These are phyloP conservation scores for Zaprionus nigranus DNA, from an alignment of 1,140 invertebrate genomes.

Conservation along the genomic window DNA sequence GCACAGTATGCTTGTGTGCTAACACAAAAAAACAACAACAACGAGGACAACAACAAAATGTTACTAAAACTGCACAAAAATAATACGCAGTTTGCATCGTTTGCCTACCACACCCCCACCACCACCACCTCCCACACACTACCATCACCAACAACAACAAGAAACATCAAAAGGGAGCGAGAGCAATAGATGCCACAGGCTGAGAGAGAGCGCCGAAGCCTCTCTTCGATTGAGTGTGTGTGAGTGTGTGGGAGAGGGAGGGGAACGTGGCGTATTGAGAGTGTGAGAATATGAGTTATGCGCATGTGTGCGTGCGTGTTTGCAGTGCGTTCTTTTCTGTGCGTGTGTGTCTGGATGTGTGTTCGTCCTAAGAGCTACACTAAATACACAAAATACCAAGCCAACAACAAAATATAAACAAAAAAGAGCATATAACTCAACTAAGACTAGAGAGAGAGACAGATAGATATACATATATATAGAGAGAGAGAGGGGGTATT, in stretches of 20 bases:
- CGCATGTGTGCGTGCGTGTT: slow-evolving; percentile 3
- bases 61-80: neutral
- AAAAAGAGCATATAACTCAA: slow-evolving; percentile 9
- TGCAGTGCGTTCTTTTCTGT: neutral
- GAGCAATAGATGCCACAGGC: neutral
- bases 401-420: neutral
- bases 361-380: slow-evolving; percentile 23
- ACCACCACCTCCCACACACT: neutral
- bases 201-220: neutral
- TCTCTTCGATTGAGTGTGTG: neutral
- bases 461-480: neutral
- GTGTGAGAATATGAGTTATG: neutral
- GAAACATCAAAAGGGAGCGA: neutral
- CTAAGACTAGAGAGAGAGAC: neutral
- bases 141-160: neutral
- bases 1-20: neutral
- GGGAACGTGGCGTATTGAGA: neutral
- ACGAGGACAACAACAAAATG: slow-evolving; percentile 1
- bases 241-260: neutral
- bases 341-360: neutral
- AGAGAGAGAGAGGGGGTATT: neutral
- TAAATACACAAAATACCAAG: slow-evolving; percentile 4
- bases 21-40: neutral
- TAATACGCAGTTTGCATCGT: neutral
- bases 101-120: neutral